Percentiles rank a stretch among this genome's conserved stretches.
Conservation (phyloP, 2,888 invertebrate genomes). For the Cheilosia scutellata region DNA sequence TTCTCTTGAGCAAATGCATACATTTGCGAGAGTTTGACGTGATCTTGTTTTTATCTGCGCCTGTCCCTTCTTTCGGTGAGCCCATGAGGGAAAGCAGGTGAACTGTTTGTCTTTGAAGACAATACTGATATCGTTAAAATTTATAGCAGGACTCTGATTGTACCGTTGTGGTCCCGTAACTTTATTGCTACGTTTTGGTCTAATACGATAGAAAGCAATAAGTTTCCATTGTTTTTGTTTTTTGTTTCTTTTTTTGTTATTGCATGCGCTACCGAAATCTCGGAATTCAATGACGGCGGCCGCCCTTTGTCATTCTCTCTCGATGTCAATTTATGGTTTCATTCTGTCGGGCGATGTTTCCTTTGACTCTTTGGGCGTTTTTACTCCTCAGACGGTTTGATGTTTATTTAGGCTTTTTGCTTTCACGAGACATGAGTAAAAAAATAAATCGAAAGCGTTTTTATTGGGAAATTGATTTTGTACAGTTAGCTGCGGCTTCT, state of each 20-base stretch:
- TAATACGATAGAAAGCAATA: conserved; percentile 75
- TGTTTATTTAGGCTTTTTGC: conserved; percentile 12
- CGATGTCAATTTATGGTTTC: conserved; percentile 73
- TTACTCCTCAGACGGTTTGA: conserved; percentile 36
- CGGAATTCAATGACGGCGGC: conserved; percentile 67
- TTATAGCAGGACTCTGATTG: conserved; percentile 69
- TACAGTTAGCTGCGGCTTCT: conserved; percentile 7
- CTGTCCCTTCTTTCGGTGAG: conserved; percentile 23
- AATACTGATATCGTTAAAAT: conserved; percentile 74
- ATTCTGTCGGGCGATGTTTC: conserved; percentile 33
- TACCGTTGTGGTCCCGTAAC: conserved; percentile 67
- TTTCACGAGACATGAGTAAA: not conserved
- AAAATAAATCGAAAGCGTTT: conserved; percentile 7
- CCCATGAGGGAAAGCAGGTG: conserved; percentile 63
- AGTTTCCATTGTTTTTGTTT: conserved; percentile 61
- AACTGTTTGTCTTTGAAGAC: conserved; percentile 59
- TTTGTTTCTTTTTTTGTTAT: conserved; percentile 13
- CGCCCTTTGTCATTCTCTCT: conserved; percentile 46
- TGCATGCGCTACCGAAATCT: conserved; percentile 67
- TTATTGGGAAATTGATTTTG: conserved; percentile 2
- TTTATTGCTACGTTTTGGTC: conserved; percentile 59
- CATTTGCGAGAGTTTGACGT: conserved; percentile 44
- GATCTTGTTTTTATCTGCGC: conserved; percentile 27
- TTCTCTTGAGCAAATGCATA: conserved; percentile 33
- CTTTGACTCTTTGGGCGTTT: conserved; percentile 29